These are phyloP conservation scores for Phataginus tricuspis DNA, from an alignment of 2,797 vertebrate species.

Conservation along the genomic window DNA sequence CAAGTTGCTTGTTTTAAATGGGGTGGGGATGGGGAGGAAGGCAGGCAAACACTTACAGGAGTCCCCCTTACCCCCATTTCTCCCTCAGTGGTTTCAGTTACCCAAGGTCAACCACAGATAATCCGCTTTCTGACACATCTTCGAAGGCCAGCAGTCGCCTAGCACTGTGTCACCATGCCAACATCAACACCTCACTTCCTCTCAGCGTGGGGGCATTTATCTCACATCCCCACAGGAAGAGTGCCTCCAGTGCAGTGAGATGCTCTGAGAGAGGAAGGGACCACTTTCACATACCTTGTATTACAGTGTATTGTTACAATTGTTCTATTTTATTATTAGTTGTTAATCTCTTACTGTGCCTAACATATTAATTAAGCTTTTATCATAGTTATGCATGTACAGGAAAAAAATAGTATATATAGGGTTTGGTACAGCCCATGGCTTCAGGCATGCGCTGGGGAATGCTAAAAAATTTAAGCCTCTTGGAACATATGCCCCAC, in stretches of 20 bases:
- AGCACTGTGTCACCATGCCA: not conserved
- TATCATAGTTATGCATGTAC: not conserved
- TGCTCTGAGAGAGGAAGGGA: not conserved
- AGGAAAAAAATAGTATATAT: not conserved
- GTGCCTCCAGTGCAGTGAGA: not conserved
- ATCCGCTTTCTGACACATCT: not conserved
- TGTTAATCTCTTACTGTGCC: not conserved
- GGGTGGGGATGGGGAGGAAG: not conserved
- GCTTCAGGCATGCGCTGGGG: not conserved
- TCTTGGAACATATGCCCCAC: not conserved
- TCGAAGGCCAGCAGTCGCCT: not conserved
- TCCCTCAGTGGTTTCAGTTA: not conserved
- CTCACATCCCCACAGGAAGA: not conserved
- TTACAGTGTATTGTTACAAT: not conserved
- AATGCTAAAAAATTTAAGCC: too few species aligned
- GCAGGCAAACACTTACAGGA: not conserved
- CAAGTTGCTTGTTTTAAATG: not conserved
- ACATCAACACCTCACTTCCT: not conserved
- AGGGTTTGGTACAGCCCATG: not conserved
- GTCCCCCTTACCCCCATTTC: not conserved
- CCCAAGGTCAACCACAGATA: not conserved
- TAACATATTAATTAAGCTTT: not conserved
- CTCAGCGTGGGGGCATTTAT: not conserved
- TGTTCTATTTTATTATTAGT: not conserved
- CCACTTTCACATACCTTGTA: not conserved